Percentiles rank a stretch among this genome's conserved stretches.
Evolutionary conservation across 2,113 vertebrate genomes (phyloP).

Genomic region (Channa argus): DNA sequence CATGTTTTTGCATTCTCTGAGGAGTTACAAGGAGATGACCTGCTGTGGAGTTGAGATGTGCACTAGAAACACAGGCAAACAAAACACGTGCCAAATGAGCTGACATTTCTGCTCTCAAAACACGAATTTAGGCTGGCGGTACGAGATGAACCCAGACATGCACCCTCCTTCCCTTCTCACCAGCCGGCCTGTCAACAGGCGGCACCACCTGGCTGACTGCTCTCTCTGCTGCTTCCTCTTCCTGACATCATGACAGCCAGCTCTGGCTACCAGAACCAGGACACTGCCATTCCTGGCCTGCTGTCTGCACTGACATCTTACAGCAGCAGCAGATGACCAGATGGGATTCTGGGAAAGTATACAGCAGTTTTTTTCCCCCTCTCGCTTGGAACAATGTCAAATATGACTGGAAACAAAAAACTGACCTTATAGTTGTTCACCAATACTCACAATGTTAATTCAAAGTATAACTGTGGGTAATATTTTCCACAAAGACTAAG

Average conservation of each 20-base stretch:
- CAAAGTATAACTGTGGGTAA: too few relatives aligned
- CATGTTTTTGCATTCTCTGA: constrained; percentile 3
- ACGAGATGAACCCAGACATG: constrained; percentile 51
- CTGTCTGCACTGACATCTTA: constrained; percentile 55
- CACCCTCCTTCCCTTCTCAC: background rate
- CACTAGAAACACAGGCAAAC: constrained; percentile 51
- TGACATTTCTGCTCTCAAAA: constrained; percentile 72
- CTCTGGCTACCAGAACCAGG: constrained; percentile 57
- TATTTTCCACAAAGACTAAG: background rate
- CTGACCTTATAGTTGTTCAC: background rate
- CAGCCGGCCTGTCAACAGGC: constrained; percentile 50
- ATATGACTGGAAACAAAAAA: constrained; percentile 6
- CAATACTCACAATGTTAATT: background rate
- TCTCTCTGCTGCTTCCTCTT: constrained; percentile 19
- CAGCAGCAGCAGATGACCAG: constrained; percentile 65
- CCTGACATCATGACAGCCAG: constrained; percentile 64
- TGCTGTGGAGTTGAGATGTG: constrained; percentile 33
- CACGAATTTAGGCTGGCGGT: constrained; percentile 69
- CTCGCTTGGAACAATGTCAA: constrained; percentile 30
- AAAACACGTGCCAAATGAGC: constrained; percentile 65
- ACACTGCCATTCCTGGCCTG: constrained; percentile 50
- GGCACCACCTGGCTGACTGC: constrained; percentile 73
- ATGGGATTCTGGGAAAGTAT: constrained; percentile 62
- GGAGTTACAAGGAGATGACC: constrained; percentile 51
- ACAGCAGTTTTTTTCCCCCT: constrained; percentile 31